Evolutionary conservation across 2,888 invertebrate species (phyloP).

Genomic region (Drosophila conformis): DNA sequence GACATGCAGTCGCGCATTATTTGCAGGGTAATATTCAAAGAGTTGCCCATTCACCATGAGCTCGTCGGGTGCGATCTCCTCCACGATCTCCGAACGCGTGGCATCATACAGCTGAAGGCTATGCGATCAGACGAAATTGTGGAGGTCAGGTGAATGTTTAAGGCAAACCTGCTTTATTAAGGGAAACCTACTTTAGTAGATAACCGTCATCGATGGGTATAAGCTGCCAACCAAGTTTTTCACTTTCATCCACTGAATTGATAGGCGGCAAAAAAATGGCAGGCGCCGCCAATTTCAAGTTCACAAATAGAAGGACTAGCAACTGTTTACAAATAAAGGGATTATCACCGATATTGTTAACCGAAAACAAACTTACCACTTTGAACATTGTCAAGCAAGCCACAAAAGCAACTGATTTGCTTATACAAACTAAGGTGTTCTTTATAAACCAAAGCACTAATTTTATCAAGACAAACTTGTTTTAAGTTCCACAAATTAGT

Average conservation of each 20-base stretch:
- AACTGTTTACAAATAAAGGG: conserved; percentile 18
- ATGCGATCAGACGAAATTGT: neutral
- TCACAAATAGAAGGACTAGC: conserved; percentile 24
- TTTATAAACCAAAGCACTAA: too few relatives aligned
- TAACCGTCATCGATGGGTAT: conserved; percentile 34
- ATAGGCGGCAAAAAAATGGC: conserved; percentile 41
- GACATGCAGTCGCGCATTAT: conserved; percentile 19
- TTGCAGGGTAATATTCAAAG: conserved; percentile 7
- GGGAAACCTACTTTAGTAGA: conserved; percentile 32
- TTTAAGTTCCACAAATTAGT: neutral
- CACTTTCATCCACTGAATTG: neutral
- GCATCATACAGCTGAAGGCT: conserved; percentile 9
- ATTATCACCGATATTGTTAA: neutral
- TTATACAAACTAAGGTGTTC: neutral
- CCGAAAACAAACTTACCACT: conserved; percentile 18
- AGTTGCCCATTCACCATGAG: conserved; percentile 43
- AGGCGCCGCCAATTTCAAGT: conserved; percentile 11
- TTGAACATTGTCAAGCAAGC: conserved; percentile 4
- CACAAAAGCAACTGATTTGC: conserved; percentile 15
- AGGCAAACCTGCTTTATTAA: neutral
- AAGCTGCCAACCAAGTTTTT: conserved; percentile 28
- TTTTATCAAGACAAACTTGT: conserved; percentile 6
- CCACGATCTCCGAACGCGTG: conserved; percentile 41
- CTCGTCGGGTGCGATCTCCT: conserved; percentile 39
- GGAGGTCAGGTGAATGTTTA: neutral